A percentile compares a stretch with the other conserved stretches of the same genome.
These are phyloP conservation scores for Anthopleura xanthogrammica DNA, from an alignment of 92 coral and sea anemone genomes.

Conservation along the genomic window DNA sequence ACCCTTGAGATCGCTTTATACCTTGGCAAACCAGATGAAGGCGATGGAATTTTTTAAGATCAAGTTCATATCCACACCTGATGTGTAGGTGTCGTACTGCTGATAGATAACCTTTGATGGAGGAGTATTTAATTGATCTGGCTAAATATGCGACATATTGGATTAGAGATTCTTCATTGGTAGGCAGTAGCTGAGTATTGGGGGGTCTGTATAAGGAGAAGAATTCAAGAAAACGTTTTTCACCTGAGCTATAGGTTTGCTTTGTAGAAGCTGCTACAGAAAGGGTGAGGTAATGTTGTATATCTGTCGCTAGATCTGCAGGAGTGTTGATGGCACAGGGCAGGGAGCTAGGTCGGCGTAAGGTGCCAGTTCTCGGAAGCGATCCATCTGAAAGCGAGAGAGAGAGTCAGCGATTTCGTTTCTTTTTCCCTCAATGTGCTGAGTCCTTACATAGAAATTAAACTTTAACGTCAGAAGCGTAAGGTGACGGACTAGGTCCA, in stretches of 20 bases:
- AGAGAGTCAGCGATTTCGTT: conserved; percentile 53
- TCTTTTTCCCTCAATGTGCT: conserved; percentile 54
- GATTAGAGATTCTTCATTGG: conserved; percentile 39
- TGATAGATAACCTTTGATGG: conserved; percentile 46
- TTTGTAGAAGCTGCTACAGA: conserved; percentile 44
- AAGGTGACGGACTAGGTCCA: conserved; percentile 43
- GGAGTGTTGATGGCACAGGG: conserved; percentile 21
- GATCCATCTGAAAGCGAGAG: conserved; percentile 58
- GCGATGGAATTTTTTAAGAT: conserved; percentile 37
- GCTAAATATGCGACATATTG: conserved; percentile 44
- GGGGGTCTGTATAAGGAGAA: conserved; percentile 8
- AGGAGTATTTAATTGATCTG: conserved; percentile 42
- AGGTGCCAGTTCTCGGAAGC: conserved; percentile 45
- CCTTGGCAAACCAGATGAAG: conserved; percentile 48
- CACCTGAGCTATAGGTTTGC: conserved; percentile 47
- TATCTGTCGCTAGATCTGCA: conserved; percentile 32
- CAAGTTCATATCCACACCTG: conserved; percentile 40
- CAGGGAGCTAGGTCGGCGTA: conserved; percentile 33
- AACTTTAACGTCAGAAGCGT: conserved; percentile 42
- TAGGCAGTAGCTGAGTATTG: conserved; percentile 24
- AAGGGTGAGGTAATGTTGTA: conserved; percentile 32
- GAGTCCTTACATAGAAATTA: conserved; percentile 38
- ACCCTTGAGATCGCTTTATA: conserved; percentile 49
- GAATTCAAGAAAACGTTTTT: conserved; percentile 43
- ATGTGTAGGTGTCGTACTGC: conserved; percentile 57